These are phyloP conservation scores for Silurus lanzhouensis DNA, from an alignment of 2,797 vertebrate genomes.

Conservation along the genomic window DNA sequence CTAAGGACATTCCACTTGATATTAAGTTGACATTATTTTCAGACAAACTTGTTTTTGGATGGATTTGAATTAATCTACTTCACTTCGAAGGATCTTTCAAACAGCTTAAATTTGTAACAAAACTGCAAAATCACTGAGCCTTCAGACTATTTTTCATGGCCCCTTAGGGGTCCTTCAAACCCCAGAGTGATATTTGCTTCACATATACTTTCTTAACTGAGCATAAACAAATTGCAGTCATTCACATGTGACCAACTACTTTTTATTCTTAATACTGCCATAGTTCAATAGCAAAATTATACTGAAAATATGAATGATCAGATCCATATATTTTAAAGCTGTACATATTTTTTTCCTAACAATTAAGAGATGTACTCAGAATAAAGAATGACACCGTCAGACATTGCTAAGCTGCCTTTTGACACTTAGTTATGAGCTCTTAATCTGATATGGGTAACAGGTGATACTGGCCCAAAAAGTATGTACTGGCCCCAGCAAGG, in stretches of 20 bases:
- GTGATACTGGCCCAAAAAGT: constrained; percentile 57
- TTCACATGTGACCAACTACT: not conserved
- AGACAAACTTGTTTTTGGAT: not conserved
- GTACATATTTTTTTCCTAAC: not conserved
- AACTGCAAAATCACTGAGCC: not conserved
- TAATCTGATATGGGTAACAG: constrained; percentile 53
- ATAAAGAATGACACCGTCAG: constrained; percentile 46
- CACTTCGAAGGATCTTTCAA: not conserved
- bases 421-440: constrained; percentile 61
- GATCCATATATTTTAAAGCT: not conserved
- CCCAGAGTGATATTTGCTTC: not conserved
- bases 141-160: not conserved
- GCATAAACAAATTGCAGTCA: not conserved
- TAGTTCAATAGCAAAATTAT: not conserved
- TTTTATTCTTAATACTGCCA: not conserved
- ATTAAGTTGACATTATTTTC: not conserved
- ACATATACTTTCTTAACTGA: not conserved
- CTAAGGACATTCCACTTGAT: not conserved
- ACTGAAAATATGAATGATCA: not conserved
- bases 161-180: not conserved
- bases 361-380: constrained; percentile 31
- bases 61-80: not conserved
- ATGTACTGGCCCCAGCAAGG: constrained; percentile 52
- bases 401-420: constrained; percentile 62
- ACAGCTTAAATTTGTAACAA: not conserved